Evolutionary conservation across 2,888 invertebrate species (phyloP).

Genomic region (Eumacrocentrus americanus): DNA sequence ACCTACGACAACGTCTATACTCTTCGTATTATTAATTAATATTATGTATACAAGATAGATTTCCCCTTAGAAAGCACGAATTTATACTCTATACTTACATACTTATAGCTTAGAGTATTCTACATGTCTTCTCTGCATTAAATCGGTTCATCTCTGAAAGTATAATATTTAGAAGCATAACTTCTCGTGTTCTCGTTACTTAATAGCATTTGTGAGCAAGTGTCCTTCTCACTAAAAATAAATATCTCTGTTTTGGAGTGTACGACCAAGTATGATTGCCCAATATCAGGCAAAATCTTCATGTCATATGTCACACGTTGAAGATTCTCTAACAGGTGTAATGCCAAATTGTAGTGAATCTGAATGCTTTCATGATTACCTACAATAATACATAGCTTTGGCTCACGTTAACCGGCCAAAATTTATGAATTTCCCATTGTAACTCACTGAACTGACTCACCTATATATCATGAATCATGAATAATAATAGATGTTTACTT

Average conservation of each 20-base stretch:
- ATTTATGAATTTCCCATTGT: neutral
- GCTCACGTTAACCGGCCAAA: too few species aligned
- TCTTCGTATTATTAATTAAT: too few species aligned
- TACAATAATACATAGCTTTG: slow-evolving; percentile 32
- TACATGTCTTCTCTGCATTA: too few species aligned
- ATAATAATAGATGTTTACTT: neutral
- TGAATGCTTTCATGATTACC: slow-evolving; percentile 28
- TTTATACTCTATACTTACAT: too few species aligned
- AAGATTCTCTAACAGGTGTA: slow-evolving; percentile 31
- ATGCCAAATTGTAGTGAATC: slow-evolving; percentile 38
- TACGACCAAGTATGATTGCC: slow-evolving; percentile 31
- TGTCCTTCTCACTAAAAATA: slow-evolving; percentile 41
- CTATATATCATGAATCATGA: too few species aligned
- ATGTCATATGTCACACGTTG: slow-evolving; percentile 24
- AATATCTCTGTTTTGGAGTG: slow-evolving; percentile 33
- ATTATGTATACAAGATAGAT: too few species aligned
- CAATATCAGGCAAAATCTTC: slow-evolving; percentile 34
- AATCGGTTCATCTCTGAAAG: too few species aligned
- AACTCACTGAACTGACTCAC: too few species aligned
- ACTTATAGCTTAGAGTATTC: too few species aligned
- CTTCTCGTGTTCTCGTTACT: neutral
- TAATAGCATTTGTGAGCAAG: slow-evolving; percentile 22
- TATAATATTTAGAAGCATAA: too few species aligned
- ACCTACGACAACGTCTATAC: too few species aligned
- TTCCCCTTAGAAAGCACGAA: too few species aligned